A percentile compares a stretch with the other conserved stretches of the same genome.
These are phyloP conservation scores for Syngnathoides biaculeatus DNA, from an alignment of 2,113 vertebrate species.

Conservation along the genomic window DNA sequence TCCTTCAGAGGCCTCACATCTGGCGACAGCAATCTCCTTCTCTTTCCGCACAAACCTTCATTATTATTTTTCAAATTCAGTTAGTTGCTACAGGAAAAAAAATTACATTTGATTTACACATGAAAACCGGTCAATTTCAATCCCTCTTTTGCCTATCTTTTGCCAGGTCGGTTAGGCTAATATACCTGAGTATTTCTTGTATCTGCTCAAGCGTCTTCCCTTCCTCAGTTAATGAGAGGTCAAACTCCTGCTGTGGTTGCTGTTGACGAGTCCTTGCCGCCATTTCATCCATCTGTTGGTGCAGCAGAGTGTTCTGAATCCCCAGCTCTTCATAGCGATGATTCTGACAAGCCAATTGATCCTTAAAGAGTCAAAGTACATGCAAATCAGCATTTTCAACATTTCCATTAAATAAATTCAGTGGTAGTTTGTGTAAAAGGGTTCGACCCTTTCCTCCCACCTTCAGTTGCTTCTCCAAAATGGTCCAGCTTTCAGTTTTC, in stretches of 20 bases:
- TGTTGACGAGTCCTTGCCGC: constrained; percentile 73
- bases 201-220: constrained; percentile 89
- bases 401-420: neutral
- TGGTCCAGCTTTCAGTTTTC: constrained; percentile 74
- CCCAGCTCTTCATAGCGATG: constrained; percentile 80
- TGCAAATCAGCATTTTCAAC: constrained; percentile 1
- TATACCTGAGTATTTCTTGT: constrained; percentile 84
- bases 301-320: constrained; percentile 85
- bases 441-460: constrained; percentile 25
- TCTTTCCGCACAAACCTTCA: constrained; percentile 90
- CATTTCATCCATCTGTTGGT: constrained; percentile 87
- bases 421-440: neutral
- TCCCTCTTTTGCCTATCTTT: neutral
- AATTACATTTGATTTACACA: neutral
- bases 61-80: neutral
- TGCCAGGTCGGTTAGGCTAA: neutral
- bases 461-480: constrained; percentile 84
- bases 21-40: constrained; percentile 90
- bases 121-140: neutral
- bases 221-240: constrained; percentile 84
- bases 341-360: constrained; percentile 76
- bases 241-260: constrained; percentile 56
- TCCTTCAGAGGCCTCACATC: constrained; percentile 84
- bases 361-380: constrained; percentile 58
- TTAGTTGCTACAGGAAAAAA: neutral